Percentiles rank a stretch among this genome's conserved stretches.
Conservation (phyloP, 2,113 vertebrate genomes). For the Nibea albiflora region DNA sequence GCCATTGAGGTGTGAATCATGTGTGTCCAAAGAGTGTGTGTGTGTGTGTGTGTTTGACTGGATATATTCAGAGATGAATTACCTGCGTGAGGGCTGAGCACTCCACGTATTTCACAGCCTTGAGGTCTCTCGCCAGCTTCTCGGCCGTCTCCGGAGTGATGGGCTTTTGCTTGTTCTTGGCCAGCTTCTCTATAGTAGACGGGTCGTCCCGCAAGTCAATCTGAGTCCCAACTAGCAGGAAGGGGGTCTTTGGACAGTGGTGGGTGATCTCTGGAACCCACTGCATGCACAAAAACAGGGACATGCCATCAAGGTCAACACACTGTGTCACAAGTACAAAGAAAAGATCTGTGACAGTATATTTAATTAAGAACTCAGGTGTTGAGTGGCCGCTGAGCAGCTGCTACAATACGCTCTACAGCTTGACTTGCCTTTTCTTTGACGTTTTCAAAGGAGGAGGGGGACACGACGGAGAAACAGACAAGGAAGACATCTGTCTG, state of each 20-base stretch:
- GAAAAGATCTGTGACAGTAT: background rate
- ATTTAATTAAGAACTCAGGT: background rate
- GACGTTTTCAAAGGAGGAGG: conserved; percentile 99
- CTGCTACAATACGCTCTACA: background rate
- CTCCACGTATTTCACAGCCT: conserved; percentile 99
- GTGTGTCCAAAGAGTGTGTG: background rate
- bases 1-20: background rate
- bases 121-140: conserved; percentile 96
- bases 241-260: conserved; percentile 96
- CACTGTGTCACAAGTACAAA: background rate
- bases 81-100: conserved; percentile 99
- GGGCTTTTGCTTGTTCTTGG: conserved; percentile 99
- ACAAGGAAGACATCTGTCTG: conserved; percentile 99
- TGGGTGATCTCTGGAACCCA: conserved; percentile 95
- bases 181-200: conserved; percentile 99
- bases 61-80: conserved; percentile 40
- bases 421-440: conserved; percentile 93
- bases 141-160: conserved; percentile 98
- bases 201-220: conserved; percentile 98
- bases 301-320: background rate
- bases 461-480: conserved; percentile 99
- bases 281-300: conserved; percentile 74
- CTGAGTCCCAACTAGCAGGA: conserved; percentile 98
- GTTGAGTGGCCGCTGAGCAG: background rate
- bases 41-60: background rate